A percentile compares a stretch with the other conserved stretches of the same genome.
Evolutionary conservation across 2,797 vertebrate genomes (phyloP).

Genomic region (Sebastes taczanowskii): DNA sequence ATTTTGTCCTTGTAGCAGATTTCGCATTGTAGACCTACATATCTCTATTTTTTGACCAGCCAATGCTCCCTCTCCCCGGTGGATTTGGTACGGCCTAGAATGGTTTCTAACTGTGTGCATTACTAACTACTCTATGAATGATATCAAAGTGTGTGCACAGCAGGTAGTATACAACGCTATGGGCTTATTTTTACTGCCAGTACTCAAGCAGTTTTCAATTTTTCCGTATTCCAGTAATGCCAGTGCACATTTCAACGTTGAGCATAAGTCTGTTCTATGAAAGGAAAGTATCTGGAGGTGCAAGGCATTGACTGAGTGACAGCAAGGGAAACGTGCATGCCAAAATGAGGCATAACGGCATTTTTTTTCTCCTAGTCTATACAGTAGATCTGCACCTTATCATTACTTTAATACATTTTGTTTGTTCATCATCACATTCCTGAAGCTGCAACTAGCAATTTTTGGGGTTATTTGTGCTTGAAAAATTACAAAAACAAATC

Average conservation of each 20-base stretch:
- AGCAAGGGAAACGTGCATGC: neutral
- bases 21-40: slow-evolving; percentile 37
- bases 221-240: slow-evolving; percentile 4
- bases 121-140: slow-evolving; percentile 22
- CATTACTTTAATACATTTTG: neutral
- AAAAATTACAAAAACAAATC: neutral
- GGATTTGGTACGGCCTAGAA: slow-evolving; percentile 14
- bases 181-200: slow-evolving; percentile 19
- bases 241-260: slow-evolving; percentile 19
- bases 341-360: neutral
- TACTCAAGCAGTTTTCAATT: neutral
- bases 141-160: slow-evolving; percentile 39
- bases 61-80: neutral
- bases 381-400: neutral
- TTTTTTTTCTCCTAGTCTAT: neutral
- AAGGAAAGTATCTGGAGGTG: slow-evolving; percentile 11
- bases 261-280: slow-evolving; percentile 7
- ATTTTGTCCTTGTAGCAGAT: slow-evolving; percentile 40
- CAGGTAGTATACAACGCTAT: slow-evolving; percentile 15
- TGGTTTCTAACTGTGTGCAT: slow-evolving; percentile 17
- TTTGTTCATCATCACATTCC: neutral
- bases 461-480: neutral
- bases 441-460: neutral
- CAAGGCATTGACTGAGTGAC: slow-evolving; percentile 18
- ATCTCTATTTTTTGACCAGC: slow-evolving; percentile 38